Base-by-base conservation (phyloP, 2,113 vertebrate species). In the Gallinago jamesoni region DNA sequence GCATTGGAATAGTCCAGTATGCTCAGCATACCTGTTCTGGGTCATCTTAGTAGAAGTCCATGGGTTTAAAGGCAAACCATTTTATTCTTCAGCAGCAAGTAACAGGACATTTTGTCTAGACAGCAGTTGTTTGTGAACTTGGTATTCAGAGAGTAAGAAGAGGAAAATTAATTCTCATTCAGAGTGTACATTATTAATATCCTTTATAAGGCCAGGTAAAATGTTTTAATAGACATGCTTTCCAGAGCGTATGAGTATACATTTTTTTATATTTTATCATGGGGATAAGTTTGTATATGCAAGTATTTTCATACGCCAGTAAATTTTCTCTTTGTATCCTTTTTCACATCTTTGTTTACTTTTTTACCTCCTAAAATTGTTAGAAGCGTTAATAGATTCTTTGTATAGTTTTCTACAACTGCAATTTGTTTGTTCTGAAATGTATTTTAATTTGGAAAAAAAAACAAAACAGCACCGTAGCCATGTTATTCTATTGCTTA, bases 351-450 rank as follows among this genome's bases (percentile, higher is more conserved):
- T 84, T 89, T 85, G n/a, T 82, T 56, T 79, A 43, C 30, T 77
- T 66, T 63, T 86, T 50, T 92, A 93, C 76, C 68, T 93, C 76
- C 22, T 93, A 31, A 77, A 78, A 87, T 66, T 43, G 13, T 55
- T 79, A 55, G 43, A 95, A 79, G 21, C 47, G 7, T 92, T 52
- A 25, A 41, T 35, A 78, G 10, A 43, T 94, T 90, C 31, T 23
- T 74, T 97, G 90, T 95, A 90, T 74, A 87, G 41, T 94, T 96
- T 97, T 91, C 64, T 94, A 66, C 7, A 27, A 55, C 84, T 95
- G 41, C 52, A 47, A 14, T 74, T 81, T 95, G 30, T 76, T 39
- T 83, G 59, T 91, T 96, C 50, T 52, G 90, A 96, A 97, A 84
- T 90, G 74, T 3, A 13, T 82, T 86, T 84, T 50, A 45, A 84